Conservation (phyloP, 2,888 invertebrate species). For the Lasioglossum zephyrum region DNA sequence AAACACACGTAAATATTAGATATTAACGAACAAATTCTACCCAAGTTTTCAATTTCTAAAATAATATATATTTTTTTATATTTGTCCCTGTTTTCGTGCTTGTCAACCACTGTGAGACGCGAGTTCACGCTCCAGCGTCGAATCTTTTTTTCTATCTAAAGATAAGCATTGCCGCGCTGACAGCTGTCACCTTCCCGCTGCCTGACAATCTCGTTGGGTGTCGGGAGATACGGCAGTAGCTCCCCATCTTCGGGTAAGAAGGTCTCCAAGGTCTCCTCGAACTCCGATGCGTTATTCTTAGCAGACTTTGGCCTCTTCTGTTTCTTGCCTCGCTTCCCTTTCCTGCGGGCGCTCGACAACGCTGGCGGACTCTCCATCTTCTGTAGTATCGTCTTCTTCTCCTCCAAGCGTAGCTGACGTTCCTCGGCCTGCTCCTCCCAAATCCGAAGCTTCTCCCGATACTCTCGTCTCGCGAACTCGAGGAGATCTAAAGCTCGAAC, state of each 20-base stretch:
- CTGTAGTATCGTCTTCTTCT: slow-evolving; percentile 82
- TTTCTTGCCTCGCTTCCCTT: slow-evolving; percentile 44
- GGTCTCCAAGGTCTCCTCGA: slow-evolving; percentile 81
- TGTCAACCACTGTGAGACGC: no score
- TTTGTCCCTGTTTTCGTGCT: no score
- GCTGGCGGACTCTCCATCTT: slow-evolving; percentile 84
- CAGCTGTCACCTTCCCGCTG: slow-evolving; percentile 73
- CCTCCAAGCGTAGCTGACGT: slow-evolving; percentile 84
- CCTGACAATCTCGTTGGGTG: slow-evolving; percentile 76
- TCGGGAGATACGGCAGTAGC: slow-evolving; percentile 82
- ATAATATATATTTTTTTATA: no score
- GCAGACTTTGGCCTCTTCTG: slow-evolving; percentile 34
- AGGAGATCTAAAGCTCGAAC: slow-evolving; percentile 84
- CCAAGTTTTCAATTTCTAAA: no score
- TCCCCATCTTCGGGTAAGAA: slow-evolving; percentile 56
- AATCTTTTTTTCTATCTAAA: neutral
- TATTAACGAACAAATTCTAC: no score
- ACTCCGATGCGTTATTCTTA: slow-evolving; percentile 74
- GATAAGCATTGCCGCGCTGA: neutral
- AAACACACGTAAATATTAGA: no score
- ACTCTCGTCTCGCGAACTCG: slow-evolving; percentile 85
- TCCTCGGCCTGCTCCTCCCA: slow-evolving; percentile 85
- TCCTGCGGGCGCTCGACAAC: slow-evolving; percentile 58
- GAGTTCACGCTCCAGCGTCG: neutral
- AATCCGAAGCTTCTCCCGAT: slow-evolving; percentile 81